Conservation (phyloP, 2,888 invertebrate species). For the Athetis lepigone region DNA sequence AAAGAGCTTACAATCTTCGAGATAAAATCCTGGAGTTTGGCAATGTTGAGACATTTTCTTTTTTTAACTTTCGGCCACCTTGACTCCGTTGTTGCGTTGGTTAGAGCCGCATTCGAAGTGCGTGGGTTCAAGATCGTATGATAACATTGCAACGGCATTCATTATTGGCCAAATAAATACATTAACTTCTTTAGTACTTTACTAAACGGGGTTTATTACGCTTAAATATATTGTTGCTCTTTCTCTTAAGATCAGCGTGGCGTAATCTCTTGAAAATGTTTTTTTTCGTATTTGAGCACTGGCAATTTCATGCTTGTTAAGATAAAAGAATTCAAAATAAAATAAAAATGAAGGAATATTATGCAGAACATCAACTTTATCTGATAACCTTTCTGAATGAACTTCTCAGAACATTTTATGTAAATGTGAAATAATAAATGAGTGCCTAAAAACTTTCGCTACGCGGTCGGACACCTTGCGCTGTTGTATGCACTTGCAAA, state of each 20-base stretch:
- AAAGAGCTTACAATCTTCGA: slow-evolving; percentile 29
- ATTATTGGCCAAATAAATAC: slow-evolving; percentile 59
- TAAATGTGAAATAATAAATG: slow-evolving; percentile 22
- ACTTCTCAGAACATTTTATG: slow-evolving; percentile 13
- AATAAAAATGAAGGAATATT: slow-evolving; percentile 44
- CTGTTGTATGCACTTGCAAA: no score
- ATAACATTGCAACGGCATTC: slow-evolving; percentile 60
- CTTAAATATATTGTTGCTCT: slow-evolving; percentile 4
- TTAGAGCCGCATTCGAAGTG: slow-evolving; percentile 40
- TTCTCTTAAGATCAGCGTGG: slow-evolving; percentile 10
- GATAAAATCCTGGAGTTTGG: slow-evolving; percentile 39
- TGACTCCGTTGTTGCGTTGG: slow-evolving; percentile 60
- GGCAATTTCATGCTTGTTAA: slow-evolving; percentile 29
- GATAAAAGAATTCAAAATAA: slow-evolving; percentile 23
- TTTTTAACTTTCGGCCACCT: slow-evolving; percentile 55
- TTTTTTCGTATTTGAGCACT: slow-evolving; percentile 15
- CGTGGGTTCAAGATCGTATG: slow-evolving; percentile 67
- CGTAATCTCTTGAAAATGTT: slow-evolving; percentile 15
- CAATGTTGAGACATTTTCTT: slow-evolving; percentile 51
- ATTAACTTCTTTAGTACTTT: slow-evolving; percentile 36
- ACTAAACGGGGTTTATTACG: slow-evolving; percentile 44
- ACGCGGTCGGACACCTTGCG: not conserved
- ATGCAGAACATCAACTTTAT: slow-evolving; percentile 29
- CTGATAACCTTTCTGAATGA: slow-evolving; percentile 48
- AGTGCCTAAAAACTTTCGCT: slow-evolving; percentile 3